Conservation (phyloP, 2,113 vertebrate species). For the Podilymbus podiceps region DNA sequence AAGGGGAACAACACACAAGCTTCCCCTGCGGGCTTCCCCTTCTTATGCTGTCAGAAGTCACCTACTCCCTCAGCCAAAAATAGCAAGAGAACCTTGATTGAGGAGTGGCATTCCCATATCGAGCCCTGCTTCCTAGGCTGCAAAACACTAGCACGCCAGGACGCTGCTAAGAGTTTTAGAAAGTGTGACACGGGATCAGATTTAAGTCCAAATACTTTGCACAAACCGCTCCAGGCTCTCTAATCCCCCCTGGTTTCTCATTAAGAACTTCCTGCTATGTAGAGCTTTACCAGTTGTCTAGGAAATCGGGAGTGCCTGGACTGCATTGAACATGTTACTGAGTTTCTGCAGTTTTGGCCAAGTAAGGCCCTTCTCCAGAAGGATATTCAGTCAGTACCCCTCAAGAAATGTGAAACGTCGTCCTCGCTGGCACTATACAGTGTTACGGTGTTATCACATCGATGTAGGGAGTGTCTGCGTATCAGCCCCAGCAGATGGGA, state of each 20-base stretch:
- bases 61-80: not conserved
- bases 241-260: not conserved
- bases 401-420: rapidly evolving
- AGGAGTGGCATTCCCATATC: not conserved
- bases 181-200: not conserved
- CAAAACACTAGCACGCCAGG: not conserved
- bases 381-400: not conserved
- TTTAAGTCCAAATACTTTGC: not conserved
- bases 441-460: rapidly evolving
- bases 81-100: not conserved
- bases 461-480: not conserved
- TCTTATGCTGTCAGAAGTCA: not conserved
- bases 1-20: not conserved
- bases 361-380: not conserved
- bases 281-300: not conserved
- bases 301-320: not conserved
- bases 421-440: not conserved
- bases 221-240: not conserved
- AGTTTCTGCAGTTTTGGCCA: not conserved
- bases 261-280: not conserved
- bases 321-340: not conserved
- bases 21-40: not conserved
- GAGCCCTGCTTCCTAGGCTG: not conserved
- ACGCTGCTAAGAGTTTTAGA: not conserved
- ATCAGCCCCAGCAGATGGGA: not conserved